phyloP scores from a whole-genome alignment of 2,888 invertebrate genomes.

The Troglohyphantes excavatus region DNA sequence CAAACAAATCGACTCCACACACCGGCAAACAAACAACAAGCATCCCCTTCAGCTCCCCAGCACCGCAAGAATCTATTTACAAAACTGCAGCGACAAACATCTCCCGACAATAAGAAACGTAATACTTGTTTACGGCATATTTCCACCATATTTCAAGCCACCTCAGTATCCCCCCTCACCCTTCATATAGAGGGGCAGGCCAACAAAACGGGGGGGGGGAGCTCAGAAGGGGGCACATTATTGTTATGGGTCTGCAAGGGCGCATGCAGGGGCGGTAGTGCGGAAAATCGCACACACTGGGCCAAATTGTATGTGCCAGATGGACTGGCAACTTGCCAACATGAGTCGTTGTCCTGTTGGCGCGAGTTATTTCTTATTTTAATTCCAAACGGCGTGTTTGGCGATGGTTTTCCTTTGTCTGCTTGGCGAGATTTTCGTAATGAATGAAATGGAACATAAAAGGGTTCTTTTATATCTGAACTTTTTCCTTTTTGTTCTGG shows the following conservation, averaged over 20 bases:
- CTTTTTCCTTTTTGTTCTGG: slow-evolving; percentile 10
- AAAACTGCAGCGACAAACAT: slow-evolving; percentile 14
- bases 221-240: not conserved
- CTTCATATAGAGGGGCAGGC: slow-evolving; percentile 15
- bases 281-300: slow-evolving; percentile 47
- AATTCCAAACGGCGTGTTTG: slow-evolving; percentile 38
- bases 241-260: slow-evolving; percentile 40
- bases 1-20: not conserved
- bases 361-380: slow-evolving; percentile 12
- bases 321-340: slow-evolving; percentile 66
- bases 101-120: slow-evolving; percentile 18
- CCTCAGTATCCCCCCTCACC: slow-evolving; percentile 21
- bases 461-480: slow-evolving; percentile 24
- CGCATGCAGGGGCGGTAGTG: slow-evolving; percentile 36
- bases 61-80: slow-evolving; percentile 5
- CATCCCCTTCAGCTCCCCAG: not conserved
- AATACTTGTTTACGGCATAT: slow-evolving; percentile 59
- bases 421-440: slow-evolving; percentile 44
- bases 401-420: slow-evolving; percentile 52
- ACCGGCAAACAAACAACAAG: not conserved
- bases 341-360: slow-evolving; percentile 34
- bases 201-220: not conserved
- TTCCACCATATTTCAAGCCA: slow-evolving; percentile 48
- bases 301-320: slow-evolving; percentile 46
- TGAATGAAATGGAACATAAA: slow-evolving; percentile 8